Percentiles rank a stretch among this genome's conserved stretches.
phyloP scores from a whole-genome alignment of 2,113 vertebrate species.

The Paramisgurnus dabryanus region DNA sequence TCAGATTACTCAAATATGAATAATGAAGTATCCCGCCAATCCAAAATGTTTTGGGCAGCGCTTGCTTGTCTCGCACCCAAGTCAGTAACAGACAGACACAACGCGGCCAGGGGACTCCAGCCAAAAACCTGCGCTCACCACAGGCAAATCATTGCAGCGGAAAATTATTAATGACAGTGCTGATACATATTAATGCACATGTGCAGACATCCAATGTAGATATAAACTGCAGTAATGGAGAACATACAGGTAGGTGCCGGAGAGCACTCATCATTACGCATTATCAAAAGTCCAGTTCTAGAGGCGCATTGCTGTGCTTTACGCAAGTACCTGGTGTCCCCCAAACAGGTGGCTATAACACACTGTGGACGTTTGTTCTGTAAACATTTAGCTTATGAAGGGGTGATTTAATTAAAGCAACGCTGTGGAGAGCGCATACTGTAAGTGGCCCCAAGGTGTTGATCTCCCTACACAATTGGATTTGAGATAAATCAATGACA shows the following conservation, averaged over 20 bases:
- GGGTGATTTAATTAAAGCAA: background rate
- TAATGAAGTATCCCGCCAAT: constrained; percentile 11
- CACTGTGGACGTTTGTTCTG: background rate
- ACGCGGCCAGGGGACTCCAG: background rate
- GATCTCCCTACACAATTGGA: background rate
- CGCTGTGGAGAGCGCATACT: no score
- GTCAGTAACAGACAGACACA: constrained; percentile 10
- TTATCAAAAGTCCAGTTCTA: no score
- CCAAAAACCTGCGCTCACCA: constrained; percentile 17
- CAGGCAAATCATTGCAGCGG: background rate
- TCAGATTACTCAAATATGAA: background rate
- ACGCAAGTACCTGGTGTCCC: background rate
- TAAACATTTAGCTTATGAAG: background rate
- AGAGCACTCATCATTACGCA: no score
- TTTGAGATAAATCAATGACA: background rate
- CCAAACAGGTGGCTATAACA: constrained; percentile 27
- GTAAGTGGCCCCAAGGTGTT: background rate
- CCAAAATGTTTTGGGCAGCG: background rate
- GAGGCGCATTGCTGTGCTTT: background rate
- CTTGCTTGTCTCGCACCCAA: constrained; percentile 4
- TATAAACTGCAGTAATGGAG: background rate
- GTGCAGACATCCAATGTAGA: background rate
- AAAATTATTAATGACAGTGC: background rate
- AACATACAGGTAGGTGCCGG: background rate
- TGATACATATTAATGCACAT: background rate